Conservation (phyloP, 2,113 vertebrate genomes). For the Sciurus niger region DNA sequence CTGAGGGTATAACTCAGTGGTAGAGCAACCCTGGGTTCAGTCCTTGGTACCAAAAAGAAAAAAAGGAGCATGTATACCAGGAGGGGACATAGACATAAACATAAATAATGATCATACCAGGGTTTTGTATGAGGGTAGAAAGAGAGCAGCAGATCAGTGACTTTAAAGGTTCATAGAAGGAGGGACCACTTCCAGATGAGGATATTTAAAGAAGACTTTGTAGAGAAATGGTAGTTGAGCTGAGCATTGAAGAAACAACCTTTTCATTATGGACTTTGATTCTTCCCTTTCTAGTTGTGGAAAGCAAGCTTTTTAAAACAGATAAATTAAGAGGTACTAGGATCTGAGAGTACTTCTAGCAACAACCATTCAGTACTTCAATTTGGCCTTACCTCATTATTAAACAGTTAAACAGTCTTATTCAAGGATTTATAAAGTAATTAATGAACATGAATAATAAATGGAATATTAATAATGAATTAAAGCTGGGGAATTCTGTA, state of each 20-base stretch:
- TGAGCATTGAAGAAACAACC: slow-evolving; percentile 31
- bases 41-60: no score
- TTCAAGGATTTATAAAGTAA: slow-evolving; percentile 69
- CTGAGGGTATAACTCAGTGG: no score
- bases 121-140: neutral
- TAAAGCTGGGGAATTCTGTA: slow-evolving; percentile 58
- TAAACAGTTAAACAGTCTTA: slow-evolving; percentile 57
- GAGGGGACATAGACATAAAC: neutral
- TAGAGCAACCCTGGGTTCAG: no score
- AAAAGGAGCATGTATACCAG: slow-evolving; percentile 24
- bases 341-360: slow-evolving; percentile 41
- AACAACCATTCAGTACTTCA: slow-evolving; percentile 16
- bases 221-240: neutral
- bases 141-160: neutral
- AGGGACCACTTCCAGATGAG: neutral
- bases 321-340: slow-evolving; percentile 46
- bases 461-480: slow-evolving; percentile 71
- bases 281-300: slow-evolving; percentile 56
- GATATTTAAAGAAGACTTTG: slow-evolving; percentile 49
- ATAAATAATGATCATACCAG: neutral
- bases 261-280: slow-evolving; percentile 44
- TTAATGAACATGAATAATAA: slow-evolving; percentile 68
- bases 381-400: slow-evolving; percentile 46
- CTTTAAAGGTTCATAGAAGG: neutral
- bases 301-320: slow-evolving; percentile 56